A percentile compares a stretch with the other conserved stretches of the same genome.
Evolutionary conservation across 2,113 vertebrate genomes (phyloP).

Genomic region (Catharus bicknelli): DNA sequence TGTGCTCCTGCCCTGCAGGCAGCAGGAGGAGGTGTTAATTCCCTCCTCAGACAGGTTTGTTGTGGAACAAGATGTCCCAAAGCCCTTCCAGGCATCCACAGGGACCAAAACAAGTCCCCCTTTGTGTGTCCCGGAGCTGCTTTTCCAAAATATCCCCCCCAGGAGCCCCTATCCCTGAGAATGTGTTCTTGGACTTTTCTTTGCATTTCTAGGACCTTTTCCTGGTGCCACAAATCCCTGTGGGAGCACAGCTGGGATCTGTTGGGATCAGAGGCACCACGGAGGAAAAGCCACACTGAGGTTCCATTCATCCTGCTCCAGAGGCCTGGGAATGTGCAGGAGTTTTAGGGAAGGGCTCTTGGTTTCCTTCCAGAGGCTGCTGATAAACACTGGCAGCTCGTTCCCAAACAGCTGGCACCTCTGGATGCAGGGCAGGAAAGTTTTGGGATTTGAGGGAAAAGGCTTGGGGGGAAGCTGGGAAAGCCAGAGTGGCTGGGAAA

Average conservation of each 20-base stretch:
- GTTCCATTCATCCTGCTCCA: conserved; percentile 29
- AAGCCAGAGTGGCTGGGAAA: background rate
- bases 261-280: background rate
- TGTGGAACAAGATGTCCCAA: conserved; percentile 19
- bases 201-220: background rate
- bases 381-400: background rate
- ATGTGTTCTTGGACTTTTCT: background rate
- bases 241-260: conserved; percentile 5
- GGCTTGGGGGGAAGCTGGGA: background rate
- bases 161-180: background rate
- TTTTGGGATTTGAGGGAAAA: background rate
- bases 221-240: conserved; percentile 17
- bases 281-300: background rate
- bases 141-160: background rate
- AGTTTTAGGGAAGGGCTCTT: background rate
- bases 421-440: background rate
- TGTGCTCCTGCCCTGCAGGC: background rate
- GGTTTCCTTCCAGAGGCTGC: background rate
- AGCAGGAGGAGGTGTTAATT: conserved; percentile 41
- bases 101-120: background rate
- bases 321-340: background rate
- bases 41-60: conserved; percentile 3
- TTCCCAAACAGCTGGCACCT: background rate
- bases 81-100: background rate
- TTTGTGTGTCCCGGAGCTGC: background rate